These are phyloP conservation scores for Betta splendens DNA, from an alignment of 2,797 vertebrate genomes.

Conservation along the genomic window DNA sequence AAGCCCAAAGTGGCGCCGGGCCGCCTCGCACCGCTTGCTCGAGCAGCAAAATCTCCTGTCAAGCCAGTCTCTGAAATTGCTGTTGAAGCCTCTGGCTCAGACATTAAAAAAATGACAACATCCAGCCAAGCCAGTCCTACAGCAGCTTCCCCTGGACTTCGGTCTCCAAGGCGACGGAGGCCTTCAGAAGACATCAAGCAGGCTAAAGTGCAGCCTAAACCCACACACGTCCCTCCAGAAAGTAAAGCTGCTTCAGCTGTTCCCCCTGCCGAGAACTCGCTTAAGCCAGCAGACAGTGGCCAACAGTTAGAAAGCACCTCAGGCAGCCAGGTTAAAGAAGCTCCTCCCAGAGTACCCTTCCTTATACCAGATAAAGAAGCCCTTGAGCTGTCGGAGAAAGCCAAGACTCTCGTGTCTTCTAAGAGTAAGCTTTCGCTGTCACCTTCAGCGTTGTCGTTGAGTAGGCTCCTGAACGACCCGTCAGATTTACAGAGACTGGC, in stretches of 20 bases:
- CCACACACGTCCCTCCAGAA: neutral
- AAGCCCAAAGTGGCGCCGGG: conserved; percentile 84
- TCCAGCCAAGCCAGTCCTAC: conserved; percentile 39
- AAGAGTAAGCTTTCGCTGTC: conserved; percentile 32
- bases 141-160: conserved; percentile 51
- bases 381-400: conserved; percentile 67
- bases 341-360: conserved; percentile 39
- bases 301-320: conserved; percentile 24
- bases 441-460: conserved; percentile 46
- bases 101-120: conserved; percentile 52
- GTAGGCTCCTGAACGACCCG: conserved; percentile 77
- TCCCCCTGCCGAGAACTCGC: conserved; percentile 1
- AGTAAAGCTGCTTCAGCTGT: conserved; percentile 1
- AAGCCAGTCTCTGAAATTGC: conserved; percentile 54
- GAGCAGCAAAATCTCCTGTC: conserved; percentile 70
- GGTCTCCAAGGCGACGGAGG: conserved; percentile 59
- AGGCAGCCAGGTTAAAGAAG: conserved; percentile 39
- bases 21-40: conserved; percentile 50
- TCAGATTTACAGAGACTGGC: conserved; percentile 88
- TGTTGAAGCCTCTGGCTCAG: conserved; percentile 23
- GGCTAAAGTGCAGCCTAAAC: conserved; percentile 65
- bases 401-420: conserved; percentile 62
- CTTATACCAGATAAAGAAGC: conserved; percentile 61
- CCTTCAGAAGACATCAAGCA: conserved; percentile 58
- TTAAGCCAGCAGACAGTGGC: conserved; percentile 5